These are phyloP conservation scores for Eudasyphora cyanicolor DNA, from an alignment of 2,888 invertebrate species.

Conservation along the genomic window DNA sequence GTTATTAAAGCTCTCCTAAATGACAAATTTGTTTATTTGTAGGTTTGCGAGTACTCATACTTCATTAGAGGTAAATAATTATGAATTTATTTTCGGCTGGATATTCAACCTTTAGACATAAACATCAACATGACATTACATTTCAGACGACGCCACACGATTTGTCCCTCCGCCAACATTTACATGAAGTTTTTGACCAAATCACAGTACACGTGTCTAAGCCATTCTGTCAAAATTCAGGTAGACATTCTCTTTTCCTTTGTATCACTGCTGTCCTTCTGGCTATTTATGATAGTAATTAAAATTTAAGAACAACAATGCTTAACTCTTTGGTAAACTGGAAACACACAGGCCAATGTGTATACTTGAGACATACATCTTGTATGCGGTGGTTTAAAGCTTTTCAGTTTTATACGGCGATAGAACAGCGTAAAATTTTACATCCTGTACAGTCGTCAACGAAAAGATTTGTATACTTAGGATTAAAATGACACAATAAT, in stretches of 20 bases:
- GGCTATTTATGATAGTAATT: constrained; percentile 13
- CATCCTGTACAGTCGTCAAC: too few species aligned
- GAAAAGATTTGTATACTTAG: too few species aligned
- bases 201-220: neutral
- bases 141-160: neutral
- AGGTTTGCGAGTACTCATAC: neutral
- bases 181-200: neutral
- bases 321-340: neutral
- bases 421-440: too few species aligned
- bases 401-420: too few species aligned
- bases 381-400: too few species aligned
- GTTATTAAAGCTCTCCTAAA: neutral
- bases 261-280: neutral
- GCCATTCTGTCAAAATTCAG: neutral
- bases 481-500: too few species aligned
- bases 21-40: constrained; percentile 5
- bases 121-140: neutral
- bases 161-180: neutral
- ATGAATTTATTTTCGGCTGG: neutral
- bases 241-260: neutral
- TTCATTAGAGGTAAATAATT: neutral
- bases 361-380: too few species aligned
- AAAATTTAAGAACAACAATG: neutral
- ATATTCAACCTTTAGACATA: neutral
- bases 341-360: too few species aligned